Evolutionary conservation across 2,888 invertebrate genomes (phyloP).

Genomic region (Mycogona germanica): DNA sequence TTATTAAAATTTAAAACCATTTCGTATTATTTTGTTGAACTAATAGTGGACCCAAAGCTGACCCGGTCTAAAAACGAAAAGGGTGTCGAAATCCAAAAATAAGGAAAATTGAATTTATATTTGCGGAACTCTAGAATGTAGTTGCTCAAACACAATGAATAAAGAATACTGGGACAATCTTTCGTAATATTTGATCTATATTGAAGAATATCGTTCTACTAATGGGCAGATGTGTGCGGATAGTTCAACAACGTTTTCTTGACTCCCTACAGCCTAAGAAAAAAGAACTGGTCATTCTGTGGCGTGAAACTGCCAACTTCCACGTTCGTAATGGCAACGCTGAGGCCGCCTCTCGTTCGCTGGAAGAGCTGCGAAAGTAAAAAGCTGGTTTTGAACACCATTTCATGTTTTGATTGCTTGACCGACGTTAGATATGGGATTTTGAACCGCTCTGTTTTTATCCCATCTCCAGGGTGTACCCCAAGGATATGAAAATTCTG

Average conservation of each 20-base stretch:
- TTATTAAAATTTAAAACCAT: too few relatives aligned
- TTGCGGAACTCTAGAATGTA: too few relatives aligned
- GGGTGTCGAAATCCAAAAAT: too few relatives aligned
- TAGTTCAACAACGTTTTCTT: slow-evolving; percentile 16
- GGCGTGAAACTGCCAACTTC: slow-evolving; percentile 75
- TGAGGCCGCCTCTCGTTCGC: slow-evolving; percentile 61
- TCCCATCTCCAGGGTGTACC: slow-evolving; percentile 43
- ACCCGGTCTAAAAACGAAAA: too few relatives aligned
- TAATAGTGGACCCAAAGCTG: too few relatives aligned
- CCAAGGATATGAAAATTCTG: slow-evolving; percentile 61
- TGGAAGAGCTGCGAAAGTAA: slow-evolving; percentile 60
- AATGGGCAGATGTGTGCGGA: too few relatives aligned
- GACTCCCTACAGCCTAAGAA: slow-evolving; percentile 30
- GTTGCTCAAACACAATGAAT: too few relatives aligned
- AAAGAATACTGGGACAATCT: too few relatives aligned
- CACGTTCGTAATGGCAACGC: slow-evolving; percentile 64
- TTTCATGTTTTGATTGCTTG: not conserved
- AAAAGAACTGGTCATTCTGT: slow-evolving; percentile 52
- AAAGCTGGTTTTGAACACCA: slow-evolving; percentile 24
- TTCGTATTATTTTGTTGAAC: too few relatives aligned
- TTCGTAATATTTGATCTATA: too few relatives aligned
- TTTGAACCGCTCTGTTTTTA: not conserved
- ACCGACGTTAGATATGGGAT: not conserved
- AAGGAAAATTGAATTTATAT: too few relatives aligned
- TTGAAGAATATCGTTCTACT: too few relatives aligned